Percentiles rank a stretch among this genome's conserved stretches.
Conservation (phyloP, 2,797 vertebrate genomes). For the Pangasius larnaudii region DNA sequence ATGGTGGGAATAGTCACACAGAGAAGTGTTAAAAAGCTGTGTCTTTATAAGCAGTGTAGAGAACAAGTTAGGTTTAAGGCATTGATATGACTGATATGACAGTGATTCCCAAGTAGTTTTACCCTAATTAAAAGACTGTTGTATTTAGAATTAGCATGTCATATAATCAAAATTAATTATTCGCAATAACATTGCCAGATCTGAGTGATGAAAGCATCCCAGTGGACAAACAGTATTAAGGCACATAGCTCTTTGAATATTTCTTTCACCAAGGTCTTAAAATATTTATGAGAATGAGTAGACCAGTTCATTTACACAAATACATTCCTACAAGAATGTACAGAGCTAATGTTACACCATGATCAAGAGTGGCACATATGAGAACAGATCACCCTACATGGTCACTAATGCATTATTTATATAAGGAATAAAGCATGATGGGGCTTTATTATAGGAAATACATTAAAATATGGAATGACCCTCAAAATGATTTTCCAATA, state of each 20-base stretch:
- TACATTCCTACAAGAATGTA: background rate
- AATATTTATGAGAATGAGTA: background rate
- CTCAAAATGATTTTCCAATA: background rate
- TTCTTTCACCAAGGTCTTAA: background rate
- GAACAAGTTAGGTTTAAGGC: background rate
- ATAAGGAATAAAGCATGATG: background rate
- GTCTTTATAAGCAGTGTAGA: background rate
- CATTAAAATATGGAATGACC: background rate
- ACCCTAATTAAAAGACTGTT: background rate
- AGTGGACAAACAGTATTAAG: background rate
- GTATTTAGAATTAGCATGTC: background rate
- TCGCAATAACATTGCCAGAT: too few species aligned
- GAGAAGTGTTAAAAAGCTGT: background rate
- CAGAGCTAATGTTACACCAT: background rate
- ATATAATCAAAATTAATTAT: background rate
- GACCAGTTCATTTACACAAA: background rate
- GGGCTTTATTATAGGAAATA: background rate
- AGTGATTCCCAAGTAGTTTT: background rate
- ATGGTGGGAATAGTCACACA: background rate
- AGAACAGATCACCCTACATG: background rate
- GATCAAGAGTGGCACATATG: background rate
- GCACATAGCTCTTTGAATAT: background rate
- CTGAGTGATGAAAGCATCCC: background rate
- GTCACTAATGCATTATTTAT: background rate
- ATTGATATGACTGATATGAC: background rate